Conservation (phyloP, 2,113 vertebrate genomes). For the Ptilonorhynchus violaceus region DNA sequence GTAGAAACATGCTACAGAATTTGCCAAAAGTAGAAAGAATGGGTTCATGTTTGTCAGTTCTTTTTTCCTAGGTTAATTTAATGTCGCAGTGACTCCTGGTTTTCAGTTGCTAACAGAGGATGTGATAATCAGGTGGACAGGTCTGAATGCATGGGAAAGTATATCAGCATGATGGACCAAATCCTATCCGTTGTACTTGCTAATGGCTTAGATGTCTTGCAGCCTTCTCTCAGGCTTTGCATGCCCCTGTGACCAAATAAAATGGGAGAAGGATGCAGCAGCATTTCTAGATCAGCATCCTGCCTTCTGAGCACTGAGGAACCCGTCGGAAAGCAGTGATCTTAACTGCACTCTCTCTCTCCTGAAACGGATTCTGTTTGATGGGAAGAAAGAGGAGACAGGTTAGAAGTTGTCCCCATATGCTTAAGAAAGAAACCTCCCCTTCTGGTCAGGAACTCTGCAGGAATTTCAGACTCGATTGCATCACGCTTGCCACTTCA, state of each 20-base stretch:
- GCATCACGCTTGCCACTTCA: background rate
- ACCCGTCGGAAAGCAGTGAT: background rate
- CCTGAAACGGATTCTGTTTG: background rate
- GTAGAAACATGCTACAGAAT: background rate
- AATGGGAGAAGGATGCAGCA: background rate
- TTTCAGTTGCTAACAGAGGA: background rate
- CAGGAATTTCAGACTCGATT: background rate
- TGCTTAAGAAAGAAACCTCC: background rate
- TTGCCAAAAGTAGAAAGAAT: background rate
- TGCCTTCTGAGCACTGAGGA: background rate
- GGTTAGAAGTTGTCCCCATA: background rate
- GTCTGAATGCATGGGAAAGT: background rate
- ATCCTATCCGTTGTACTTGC: background rate
- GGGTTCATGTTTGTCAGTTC: background rate
- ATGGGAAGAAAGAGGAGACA: background rate
- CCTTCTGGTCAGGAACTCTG: background rate
- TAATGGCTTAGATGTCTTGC: background rate
- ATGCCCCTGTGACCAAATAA: background rate
- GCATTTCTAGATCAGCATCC: background rate
- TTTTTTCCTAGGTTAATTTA: background rate
- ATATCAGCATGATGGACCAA: background rate
- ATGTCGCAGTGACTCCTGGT: background rate
- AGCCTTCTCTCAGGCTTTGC: background rate
- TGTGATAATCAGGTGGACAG: background rate
- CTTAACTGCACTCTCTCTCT: background rate